Evolutionary conservation across 2,888 invertebrate genomes (phyloP), one percentile per base, ranked within the genome.

Genomic region (Erynnis tages): DNA sequence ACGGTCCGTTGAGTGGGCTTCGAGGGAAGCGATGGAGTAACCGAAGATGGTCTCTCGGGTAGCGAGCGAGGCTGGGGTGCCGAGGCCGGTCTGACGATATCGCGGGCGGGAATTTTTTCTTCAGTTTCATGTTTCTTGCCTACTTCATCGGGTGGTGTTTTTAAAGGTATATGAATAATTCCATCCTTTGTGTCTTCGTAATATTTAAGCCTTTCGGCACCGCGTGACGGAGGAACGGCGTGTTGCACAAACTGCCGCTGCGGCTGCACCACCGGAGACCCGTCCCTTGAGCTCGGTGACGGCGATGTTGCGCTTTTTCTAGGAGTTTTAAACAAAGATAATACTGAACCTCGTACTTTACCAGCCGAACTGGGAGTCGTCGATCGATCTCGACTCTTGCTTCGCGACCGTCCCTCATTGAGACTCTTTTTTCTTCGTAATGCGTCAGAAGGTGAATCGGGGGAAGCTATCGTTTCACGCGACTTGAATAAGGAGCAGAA

Each of bases 401-500:
- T 94, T 46, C 94, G 90, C 46, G 92, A 91, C 19, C 93, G 86
- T 25, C 85, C 84, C 56, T 84, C 85, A 7, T 78, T 83, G 23
- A 86, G 65, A 55, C 87, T 86, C 53, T 84, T 81, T 59, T 87
- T 87, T 45, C 87, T 74, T 1, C 82, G 78, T 23, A 83, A 65
- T 11, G 77, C 80, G 8, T 82, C 84, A 0, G 91, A 91, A 7
- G 92, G 92, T 0, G 92, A 92, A 61, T 93, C 93, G 0, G 92
- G 92, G 53, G 92, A 93, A 13, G 91, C 90, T 53, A 91, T 91
- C 13, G 91, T 91, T 65, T 93, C 94, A 62, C 93, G 93, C 58
- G 94, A 93, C 74, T 94, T 93, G 69, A 96, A 96, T 34, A 96
- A 79, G 2, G 95, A 95, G 53, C 94, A 93, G 70, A 96, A 95